These are phyloP conservation scores for Eulemur albifrons DNA, from an alignment of 2,797 vertebrate genomes.

Conservation along the genomic window DNA sequence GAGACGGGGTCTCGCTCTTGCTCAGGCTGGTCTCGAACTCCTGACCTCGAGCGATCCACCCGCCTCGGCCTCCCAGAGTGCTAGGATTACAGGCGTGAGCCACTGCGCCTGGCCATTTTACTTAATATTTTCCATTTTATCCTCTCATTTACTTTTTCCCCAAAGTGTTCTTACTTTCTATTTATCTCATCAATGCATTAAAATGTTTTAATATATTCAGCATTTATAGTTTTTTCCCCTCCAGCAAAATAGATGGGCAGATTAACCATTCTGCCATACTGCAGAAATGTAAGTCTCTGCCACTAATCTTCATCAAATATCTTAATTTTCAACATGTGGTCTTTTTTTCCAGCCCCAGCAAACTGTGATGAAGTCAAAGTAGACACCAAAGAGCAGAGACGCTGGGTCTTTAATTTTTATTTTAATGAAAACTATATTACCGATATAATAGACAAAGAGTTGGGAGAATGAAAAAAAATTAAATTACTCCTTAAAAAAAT, in stretches of 20 bases:
- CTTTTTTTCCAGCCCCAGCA: not conserved
- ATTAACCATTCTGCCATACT: not conserved
- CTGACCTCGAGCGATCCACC: too few relatives aligned
- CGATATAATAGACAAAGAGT: not conserved
- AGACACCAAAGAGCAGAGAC: not conserved
- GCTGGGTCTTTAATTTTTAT: not conserved
- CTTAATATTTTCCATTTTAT: not conserved
- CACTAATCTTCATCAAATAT: not conserved
- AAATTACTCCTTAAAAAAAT: not conserved
- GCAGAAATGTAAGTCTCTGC: not conserved
- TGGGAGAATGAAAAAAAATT: not conserved
- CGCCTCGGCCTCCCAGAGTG: too few relatives aligned
- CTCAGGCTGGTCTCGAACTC: too few relatives aligned
- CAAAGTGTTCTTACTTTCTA: not conserved
- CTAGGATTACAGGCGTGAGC: too few relatives aligned
- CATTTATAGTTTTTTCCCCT: not conserved
- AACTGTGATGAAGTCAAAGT: slow-evolving; percentile 11
- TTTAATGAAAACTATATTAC: not conserved
- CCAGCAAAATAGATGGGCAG: not conserved
- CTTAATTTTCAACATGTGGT: not conserved
- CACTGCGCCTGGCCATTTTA: too few relatives aligned
- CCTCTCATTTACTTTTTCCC: not conserved
- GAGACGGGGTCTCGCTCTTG: too few relatives aligned
- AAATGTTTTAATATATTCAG: slow-evolving; percentile 44
- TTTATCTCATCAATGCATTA: not conserved